Conservation (phyloP, 2,888 invertebrate species). For the Dasypolia templi region DNA sequence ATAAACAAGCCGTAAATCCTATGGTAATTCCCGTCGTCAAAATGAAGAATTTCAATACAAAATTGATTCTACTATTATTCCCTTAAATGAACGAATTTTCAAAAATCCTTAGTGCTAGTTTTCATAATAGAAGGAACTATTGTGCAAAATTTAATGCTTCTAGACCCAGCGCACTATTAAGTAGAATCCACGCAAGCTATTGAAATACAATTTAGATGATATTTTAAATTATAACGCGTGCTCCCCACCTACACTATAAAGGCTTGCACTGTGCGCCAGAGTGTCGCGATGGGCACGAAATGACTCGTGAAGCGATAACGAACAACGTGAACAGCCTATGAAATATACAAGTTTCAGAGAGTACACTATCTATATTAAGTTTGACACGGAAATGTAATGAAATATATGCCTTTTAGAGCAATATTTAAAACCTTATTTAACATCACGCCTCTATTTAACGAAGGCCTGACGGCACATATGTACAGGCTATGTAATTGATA, state of each 20-base stretch:
- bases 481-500: no score
- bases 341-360: slow-evolving; percentile 48
- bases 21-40: neutral
- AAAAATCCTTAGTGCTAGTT: neutral
- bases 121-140: neutral
- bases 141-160: neutral
- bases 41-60: neutral
- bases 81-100: no score
- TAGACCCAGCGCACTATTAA: no score
- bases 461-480: no score
- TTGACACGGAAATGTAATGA: slow-evolving; percentile 16
- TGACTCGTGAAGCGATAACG: slow-evolving; percentile 66
- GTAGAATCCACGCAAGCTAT: neutral
- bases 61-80: neutral
- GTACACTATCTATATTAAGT: neutral
- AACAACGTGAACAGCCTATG: slow-evolving; percentile 60
- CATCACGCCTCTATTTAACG: neutral
- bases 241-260: slow-evolving; percentile 35
- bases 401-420: neutral
- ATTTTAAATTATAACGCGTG: neutral
- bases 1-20: no score
- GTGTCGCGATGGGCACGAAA: slow-evolving; percentile 64
- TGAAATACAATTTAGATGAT: neutral
- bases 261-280: slow-evolving; percentile 52
- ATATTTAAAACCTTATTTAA: neutral